Conservation (phyloP, 1,140 invertebrate genomes). For the Drosophila biarmipes region DNA sequence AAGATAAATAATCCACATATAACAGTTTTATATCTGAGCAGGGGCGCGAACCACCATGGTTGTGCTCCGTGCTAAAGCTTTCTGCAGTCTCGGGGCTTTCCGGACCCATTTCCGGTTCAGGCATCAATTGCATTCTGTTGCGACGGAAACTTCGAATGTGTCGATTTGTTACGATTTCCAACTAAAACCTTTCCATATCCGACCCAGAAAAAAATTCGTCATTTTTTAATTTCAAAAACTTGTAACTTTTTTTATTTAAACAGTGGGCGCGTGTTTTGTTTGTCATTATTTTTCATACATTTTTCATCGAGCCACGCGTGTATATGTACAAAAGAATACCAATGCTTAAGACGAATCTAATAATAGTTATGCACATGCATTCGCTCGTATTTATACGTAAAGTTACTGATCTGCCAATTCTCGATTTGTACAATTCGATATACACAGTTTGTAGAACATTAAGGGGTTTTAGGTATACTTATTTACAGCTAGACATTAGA, state of each 20-base stretch:
- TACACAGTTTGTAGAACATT: constrained; percentile 63
- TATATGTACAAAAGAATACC: constrained; percentile 72
- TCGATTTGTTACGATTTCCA: no score
- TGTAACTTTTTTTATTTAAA: constrained; percentile 81
- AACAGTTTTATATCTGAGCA: neutral
- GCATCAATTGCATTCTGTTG: no score
- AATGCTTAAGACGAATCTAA: constrained; percentile 62
- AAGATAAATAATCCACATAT: no score
- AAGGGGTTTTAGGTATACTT: constrained; percentile 42
- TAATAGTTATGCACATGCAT: constrained; percentile 46
- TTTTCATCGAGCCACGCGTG: constrained; percentile 41
- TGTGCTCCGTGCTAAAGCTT: neutral
- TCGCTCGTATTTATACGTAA: constrained; percentile 28
- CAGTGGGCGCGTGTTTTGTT: constrained; percentile 53
- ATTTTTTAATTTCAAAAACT: constrained; percentile 68
- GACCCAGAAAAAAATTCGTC: neutral
- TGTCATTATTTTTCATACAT: constrained; percentile 34
- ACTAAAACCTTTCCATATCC: no score
- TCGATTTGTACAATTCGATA: constrained; percentile 68
- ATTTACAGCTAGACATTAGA: constrained; percentile 39
- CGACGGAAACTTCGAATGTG: no score
- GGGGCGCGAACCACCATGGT: neutral
- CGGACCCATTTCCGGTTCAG: no score
- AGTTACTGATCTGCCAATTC: constrained; percentile 60
- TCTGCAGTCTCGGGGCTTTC: no score